Percentiles rank a stretch among this genome's conserved stretches.
Evolutionary conservation across 2,888 invertebrate species (phyloP).

Genomic region (Drosophila acutilabella): DNA sequence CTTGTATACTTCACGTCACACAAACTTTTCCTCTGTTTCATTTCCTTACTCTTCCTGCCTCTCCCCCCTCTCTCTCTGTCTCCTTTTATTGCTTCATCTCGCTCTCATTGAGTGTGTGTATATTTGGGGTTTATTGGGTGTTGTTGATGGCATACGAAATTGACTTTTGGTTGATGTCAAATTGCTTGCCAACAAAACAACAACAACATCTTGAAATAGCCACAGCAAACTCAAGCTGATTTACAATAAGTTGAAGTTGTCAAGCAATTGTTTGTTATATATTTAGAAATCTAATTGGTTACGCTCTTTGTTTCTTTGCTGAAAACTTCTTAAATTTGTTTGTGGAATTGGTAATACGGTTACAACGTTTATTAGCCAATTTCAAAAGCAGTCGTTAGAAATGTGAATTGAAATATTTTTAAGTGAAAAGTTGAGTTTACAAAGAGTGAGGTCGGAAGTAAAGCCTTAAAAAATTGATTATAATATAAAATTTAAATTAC

Average conservation of each 20-base stretch:
- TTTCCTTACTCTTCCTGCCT: constrained; percentile 15
- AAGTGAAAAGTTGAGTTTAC: no score
- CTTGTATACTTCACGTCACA: constrained; percentile 52
- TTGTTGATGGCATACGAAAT: constrained; percentile 74
- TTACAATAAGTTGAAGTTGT: constrained; percentile 62
- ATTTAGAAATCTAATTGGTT: constrained; percentile 62
- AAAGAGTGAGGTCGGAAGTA: no score
- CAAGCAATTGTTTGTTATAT: constrained; percentile 54
- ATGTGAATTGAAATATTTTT: no score
- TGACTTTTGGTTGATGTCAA: constrained; percentile 77
- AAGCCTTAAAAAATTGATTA: no score
- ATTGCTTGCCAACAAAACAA: constrained; percentile 51
- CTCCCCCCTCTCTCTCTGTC: constrained; percentile 12
- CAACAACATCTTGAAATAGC: constrained; percentile 36
- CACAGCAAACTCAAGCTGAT: constrained; percentile 51
- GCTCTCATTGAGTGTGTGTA: constrained; percentile 23
- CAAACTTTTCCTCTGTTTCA: constrained; percentile 54
- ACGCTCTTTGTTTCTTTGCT: constrained; percentile 23
- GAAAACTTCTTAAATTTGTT: not conserved
- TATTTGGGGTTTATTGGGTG: constrained; percentile 70
- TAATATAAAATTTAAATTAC: no score
- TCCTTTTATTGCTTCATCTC: constrained; percentile 10
- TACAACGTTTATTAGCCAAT: constrained; percentile 22
- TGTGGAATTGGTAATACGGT: not conserved
- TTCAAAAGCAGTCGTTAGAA: no score